Evolutionary conservation across 2,113 vertebrate genomes (phyloP), one percentile per base, ranked within the genome.

Genomic region (Macaca mulatta): DNA sequence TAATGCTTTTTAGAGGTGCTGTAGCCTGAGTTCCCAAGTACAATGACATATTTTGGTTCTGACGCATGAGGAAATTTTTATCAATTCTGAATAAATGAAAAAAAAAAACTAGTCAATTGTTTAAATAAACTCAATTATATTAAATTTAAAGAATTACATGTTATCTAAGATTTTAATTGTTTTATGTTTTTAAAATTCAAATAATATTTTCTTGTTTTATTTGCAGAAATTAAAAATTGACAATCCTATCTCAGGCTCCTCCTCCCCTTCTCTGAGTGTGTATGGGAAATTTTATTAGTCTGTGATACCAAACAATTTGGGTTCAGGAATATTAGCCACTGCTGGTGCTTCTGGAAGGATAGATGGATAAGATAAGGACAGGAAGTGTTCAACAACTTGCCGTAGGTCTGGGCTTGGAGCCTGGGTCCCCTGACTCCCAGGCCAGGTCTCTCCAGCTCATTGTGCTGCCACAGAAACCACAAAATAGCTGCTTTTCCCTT

Each of bases 401-500:
- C 72, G 1, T 35, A 70, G 45, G 9, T 70, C 59, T 4, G 14
- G n/a, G 25, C 61, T 79, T 38, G 52, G 57, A 78, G 20, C 8
- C 11, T 1, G 3, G 2, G 6, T 27, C 38, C 25, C 50, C 23
- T 22, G 38, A 57, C 50, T 83, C 30, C 35, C 22, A 18, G 22
- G 11, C 3, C 52, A 48, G 40, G 69, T 61, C 64, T n/a, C 4
- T 69, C 7, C 40, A 11, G 2, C 20, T 75, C 14, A 8, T 8
- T 11, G 9, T 23, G 52, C 11, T 59, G 20, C 25, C 8, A 40
- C 16, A n/a, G 91, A 97, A 95, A 87, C 38, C 70, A 43, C 87
- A 77, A 30, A 32, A 38, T 10, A 88, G 32, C 87, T 97, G 82
- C 17, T 64, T 96, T 97, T 70, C 52, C 45, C 69, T 97, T 91